Evolutionary conservation across 2,797 vertebrate genomes (phyloP).

Genomic region (Eupleurogrammus muticus): DNA sequence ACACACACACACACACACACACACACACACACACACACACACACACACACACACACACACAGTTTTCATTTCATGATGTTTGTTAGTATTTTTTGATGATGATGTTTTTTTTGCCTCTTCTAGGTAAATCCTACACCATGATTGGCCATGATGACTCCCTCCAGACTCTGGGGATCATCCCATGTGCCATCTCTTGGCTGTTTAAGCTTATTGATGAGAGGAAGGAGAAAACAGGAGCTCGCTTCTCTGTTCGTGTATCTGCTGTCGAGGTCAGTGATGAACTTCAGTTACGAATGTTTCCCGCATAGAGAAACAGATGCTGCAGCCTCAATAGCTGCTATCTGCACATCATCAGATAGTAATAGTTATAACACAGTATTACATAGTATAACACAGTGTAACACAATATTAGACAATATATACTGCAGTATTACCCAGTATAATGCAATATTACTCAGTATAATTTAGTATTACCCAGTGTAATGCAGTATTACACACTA

Average conservation of each 20-base stretch:
- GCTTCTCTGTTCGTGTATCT: slow-evolving; percentile 97
- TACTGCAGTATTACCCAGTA: no score
- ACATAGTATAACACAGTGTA: no score
- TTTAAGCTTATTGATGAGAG: slow-evolving; percentile 98
- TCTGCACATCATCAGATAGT: no score
- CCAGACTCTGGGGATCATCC: slow-evolving; percentile 96
- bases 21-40: no score
- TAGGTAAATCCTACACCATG: slow-evolving; percentile 98
- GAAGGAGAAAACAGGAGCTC: slow-evolving; percentile 96
- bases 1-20: no score
- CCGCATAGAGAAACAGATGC: slow-evolving; percentile 10
- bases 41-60: slow-evolving; percentile 12
- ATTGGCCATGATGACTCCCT: slow-evolving; percentile 96
- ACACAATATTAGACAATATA: no score
- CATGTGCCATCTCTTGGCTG: slow-evolving; percentile 98
- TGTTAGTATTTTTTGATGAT: slow-evolving; percentile 16
- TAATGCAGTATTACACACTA: no score
- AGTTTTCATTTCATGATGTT: slow-evolving; percentile 12
- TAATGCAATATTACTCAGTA: no score
- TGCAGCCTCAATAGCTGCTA: no score
- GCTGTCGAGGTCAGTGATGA: slow-evolving; percentile 89
- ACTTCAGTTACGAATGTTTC: slow-evolving; percentile 20
- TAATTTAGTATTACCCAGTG: no score
- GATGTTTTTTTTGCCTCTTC: slow-evolving; percentile 33
- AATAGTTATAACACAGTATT: no score